A percentile compares a stretch with the other conserved stretches of the same genome.
These are phyloP conservation scores for Lordiphosa clarofinis DNA, from an alignment of 1,140 invertebrate genomes.

Conservation along the genomic window DNA sequence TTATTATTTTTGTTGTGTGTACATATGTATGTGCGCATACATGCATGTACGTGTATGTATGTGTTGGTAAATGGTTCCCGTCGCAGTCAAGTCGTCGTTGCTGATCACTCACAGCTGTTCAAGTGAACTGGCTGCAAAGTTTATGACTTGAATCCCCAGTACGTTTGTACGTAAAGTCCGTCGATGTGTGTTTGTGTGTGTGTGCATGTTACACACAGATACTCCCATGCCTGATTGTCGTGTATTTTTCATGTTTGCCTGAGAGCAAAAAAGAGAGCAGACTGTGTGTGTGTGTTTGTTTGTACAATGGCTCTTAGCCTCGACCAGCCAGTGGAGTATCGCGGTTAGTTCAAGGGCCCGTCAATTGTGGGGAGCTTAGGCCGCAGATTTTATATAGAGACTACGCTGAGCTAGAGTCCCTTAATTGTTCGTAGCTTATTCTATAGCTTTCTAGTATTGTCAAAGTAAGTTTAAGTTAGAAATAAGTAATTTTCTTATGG, in stretches of 20 bases:
- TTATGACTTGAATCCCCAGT: conserved; percentile 51
- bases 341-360: conserved; percentile 15
- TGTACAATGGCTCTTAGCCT: conserved; percentile 37
- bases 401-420: no score
- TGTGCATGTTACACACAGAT: conserved; percentile 9
- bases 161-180: conserved; percentile 14
- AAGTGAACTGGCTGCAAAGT: conserved; percentile 66
- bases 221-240: conserved; percentile 13
- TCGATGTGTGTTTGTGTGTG: conserved; percentile 13
- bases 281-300: conserved; percentile 18
- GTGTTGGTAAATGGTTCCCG: conserved; percentile 30
- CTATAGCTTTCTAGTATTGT: no score
- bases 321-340: conserved; percentile 29
- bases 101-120: conserved; percentile 72
- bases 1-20: conserved; percentile 39
- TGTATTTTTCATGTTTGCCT: conserved; percentile 41
- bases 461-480: no score
- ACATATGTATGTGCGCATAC: conserved; percentile 15
- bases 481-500: no score
- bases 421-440: no score
- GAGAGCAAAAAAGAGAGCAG: conserved; percentile 34
- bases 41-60: conserved; percentile 16
- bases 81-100: conserved; percentile 56
- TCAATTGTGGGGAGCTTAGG: not conserved
- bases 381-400: no score